Base-by-base conservation (phyloP, 2,888 invertebrate genomes). In the Cephus rjabovi region DNA sequence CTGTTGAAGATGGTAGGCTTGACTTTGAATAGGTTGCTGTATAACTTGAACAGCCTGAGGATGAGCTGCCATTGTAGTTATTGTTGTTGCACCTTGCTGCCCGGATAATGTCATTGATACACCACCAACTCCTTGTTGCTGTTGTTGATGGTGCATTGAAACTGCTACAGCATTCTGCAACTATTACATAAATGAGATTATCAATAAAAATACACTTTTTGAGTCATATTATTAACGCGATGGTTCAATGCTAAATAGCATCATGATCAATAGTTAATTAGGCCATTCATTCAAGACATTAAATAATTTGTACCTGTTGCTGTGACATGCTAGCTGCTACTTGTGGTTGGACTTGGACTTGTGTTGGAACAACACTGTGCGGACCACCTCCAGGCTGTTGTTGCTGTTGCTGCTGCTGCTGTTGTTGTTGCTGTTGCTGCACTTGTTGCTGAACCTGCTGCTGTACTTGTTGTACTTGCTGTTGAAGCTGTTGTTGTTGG, bases 31-130 rank as follows among this genome's bases (percentile, higher is more conserved):
- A 1, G 96, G 96, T 86, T 96, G 97, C 89, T 96, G 96, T 85
- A 97, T 96, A 34, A 97, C 95, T 90, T 97, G 97, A 56, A 97
- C 95, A 4, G 91, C 92, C 83, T 94, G 94, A 81, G 96, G 96
- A 86, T 96, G 92, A 0, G 96, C 95, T 6, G 96, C 95, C 96
- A 96, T 96, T 11, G 95, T 95, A 3, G 96, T 95, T 78, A 96
- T 95, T 1, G 95, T 94, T 1, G 93, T 94, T 83, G 94, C 94
- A 75, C 89, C 91, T 77, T 90, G 91, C 80, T 91, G 91, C 56
- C 91, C 91, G 6, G 90, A 89, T 15, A 91, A 80, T 9, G 90
- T 91, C 91, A 90, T 92, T 74, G 91, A 91, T 12, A 93, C 89
- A 3, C 92, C 92, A 81, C 93, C 92, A 3, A 92, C 92, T 82